Evolutionary conservation across 2,888 invertebrate species (phyloP), one percentile per base, ranked within the genome.

Genomic region (Andrena marginata): DNA sequence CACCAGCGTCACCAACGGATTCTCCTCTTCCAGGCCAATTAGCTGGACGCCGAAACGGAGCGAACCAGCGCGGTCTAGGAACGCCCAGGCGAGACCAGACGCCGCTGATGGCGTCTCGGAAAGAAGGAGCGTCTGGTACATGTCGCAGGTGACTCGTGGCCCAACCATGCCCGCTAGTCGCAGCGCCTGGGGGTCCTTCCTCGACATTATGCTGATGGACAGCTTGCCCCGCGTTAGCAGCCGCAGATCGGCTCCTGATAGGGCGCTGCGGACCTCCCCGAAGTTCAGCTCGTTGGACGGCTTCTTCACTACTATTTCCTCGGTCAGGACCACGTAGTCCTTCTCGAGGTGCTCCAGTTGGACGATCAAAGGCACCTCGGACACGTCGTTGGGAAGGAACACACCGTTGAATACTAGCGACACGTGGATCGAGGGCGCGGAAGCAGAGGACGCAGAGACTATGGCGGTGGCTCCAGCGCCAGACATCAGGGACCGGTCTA

Each of bases 391-490:
- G 0, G 96, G 94, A 0, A 96, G 95, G 87, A 98, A 97, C 2
- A 98, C 95, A 10, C 98, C 98, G 90, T 97, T 98, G 93, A 98
- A 98, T 0, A 97, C 96, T 3, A 98, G 94, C 0, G 97, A 97
- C 54, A 98, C 93, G 92, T 98, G 97, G 78, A 98, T 96, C 49
- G 97, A 97, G 0, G 98, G 97, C 0, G 97, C 96, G 1, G 97
- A 96, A 0, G 97, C 96, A 13, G 97, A 97, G 0, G 96, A 97
- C 0, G 97, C 97, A 0, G 98, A 97, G 0, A 98, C 97, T 48
- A 98, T 96, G 0, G 98, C 98, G 0, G 98, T 98, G 1, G 98
- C 98, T 90, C 97, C 98, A 89, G 95, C 96, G 89, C 95, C 97
- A 82, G 94, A 95, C 96, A 95, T 95, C 78, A 94, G 82, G 79